These are phyloP conservation scores for Rhabditoides inermis DNA, from an alignment of 2,888 invertebrate species.

Conservation along the genomic window DNA sequence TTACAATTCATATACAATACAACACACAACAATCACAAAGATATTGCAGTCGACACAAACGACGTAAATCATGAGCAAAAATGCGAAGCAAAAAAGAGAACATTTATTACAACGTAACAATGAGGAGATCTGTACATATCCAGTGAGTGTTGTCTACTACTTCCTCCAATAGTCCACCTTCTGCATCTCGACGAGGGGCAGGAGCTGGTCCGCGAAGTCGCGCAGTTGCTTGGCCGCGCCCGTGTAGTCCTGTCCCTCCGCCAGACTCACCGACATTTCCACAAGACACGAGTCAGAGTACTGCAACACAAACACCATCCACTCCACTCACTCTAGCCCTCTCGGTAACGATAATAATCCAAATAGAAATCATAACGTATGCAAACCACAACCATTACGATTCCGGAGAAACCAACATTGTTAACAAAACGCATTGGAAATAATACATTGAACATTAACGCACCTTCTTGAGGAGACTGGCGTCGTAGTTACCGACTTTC, in stretches of 20 bases:
- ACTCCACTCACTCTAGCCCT: no score
- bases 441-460: neutral
- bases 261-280: slow-evolving; percentile 25
- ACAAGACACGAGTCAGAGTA: slow-evolving; percentile 20
- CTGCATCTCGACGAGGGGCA: slow-evolving; percentile 29
- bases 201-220: slow-evolving; percentile 28
- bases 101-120: neutral
- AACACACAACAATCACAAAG: neutral
- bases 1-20: neutral
- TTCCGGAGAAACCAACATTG: neutral
- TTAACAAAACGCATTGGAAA: neutral
- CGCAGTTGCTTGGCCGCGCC: slow-evolving; percentile 25
- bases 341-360: neutral
- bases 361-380: neutral
- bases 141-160: neutral
- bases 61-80: no score
- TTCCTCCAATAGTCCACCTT: slow-evolving; percentile 35
- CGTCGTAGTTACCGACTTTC: slow-evolving; percentile 1
- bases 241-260: slow-evolving; percentile 27
- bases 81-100: neutral
- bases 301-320: neutral
- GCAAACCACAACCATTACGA: neutral
- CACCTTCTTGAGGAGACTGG: slow-evolving; percentile 1
- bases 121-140: neutral
- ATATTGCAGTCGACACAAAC: no score